Base-by-base conservation (phyloP, 92 coral and sea anemone species). In the Actinernus sp. region DNA sequence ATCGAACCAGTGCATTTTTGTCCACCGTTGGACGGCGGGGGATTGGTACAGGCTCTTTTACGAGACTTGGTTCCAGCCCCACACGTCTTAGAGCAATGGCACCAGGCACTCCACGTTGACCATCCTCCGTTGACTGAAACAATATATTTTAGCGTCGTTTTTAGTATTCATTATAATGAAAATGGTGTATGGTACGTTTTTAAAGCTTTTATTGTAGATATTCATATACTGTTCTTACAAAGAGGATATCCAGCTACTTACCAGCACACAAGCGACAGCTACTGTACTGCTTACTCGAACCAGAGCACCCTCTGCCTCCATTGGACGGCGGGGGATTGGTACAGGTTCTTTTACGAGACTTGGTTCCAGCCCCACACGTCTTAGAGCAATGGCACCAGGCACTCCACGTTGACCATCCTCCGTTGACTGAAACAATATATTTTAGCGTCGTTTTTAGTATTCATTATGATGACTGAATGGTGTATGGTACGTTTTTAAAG, bases 81-180 rank as follows among this genome's bases (percentile, higher is more conserved):
- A 66, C 74, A 66, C 8, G 74, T 66, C 58, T 34, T 66, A 0
- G 74, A 66, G 45, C 30, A n/a, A 16, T 48, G 21, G 8, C 50
- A 52, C 74, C 74, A 66, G 3, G 20, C 17, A 13, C 43, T 28
- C 74, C 75, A 68, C 24, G 33, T 68, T 14, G 75, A 53, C 75
- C 75, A 68, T 12, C 75, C 61, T 8, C 75, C 75, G 40, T 68
- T 54, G 19, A 68, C 75, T 68, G 10, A 40, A 25, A 13, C 26
- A 24, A 24, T 10, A 61, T 61, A 20, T 31, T 56, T n/a, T n/a
- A n/a, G n/a, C n/a, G n/a, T n/a, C n/a, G n/a, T n/a, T n/a, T n/a
- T n/a, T n/a, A n/a, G n/a, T n/a, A n/a, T n/a, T n/a, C n/a, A n/a
- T n/a, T n/a, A n/a, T n/a, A n/a, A n/a, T n/a, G n/a, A n/a, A n/a